Conservation (phyloP, 1,140 invertebrate genomes). For the Cydia strobilella region DNA sequence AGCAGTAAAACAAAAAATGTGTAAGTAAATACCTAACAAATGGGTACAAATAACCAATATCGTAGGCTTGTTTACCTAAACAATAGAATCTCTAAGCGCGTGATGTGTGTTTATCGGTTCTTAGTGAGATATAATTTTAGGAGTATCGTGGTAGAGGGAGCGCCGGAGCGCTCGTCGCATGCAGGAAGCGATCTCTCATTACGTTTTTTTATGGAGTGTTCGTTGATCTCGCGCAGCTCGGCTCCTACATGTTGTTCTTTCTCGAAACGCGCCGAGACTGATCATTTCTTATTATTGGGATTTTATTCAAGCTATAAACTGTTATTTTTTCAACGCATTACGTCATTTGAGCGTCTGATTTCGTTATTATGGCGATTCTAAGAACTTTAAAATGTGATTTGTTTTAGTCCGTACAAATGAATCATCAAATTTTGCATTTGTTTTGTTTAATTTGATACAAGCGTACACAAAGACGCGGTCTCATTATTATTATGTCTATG, state of each 20-base stretch:
- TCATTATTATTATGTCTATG: conserved; percentile 7
- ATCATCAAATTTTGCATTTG: not conserved
- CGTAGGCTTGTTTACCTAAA: not conserved
- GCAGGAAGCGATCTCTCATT: conserved; percentile 78
- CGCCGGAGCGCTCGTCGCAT: conserved; percentile 54
- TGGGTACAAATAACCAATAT: not conserved
- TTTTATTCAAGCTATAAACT: conserved; percentile 1
- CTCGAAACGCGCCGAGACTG: conserved; percentile 8
- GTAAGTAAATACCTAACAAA: not conserved
- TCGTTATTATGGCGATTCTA: not conserved
- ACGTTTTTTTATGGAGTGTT: conserved; percentile 75
- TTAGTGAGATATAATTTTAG: not conserved
- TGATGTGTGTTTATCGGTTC: not conserved
- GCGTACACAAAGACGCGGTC: not conserved
- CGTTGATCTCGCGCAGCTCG: conserved; percentile 57
- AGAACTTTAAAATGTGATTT: not conserved
- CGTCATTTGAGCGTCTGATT: not conserved
- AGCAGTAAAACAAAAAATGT: not conserved
- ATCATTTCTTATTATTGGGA: conserved; percentile 20
- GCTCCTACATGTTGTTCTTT: conserved; percentile 29
- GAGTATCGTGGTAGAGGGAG: conserved; percentile 39
- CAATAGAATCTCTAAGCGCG: not conserved
- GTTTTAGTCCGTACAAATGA: not conserved
- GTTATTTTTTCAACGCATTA: conserved; percentile 8
- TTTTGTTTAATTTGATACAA: conserved; percentile 12